Evolutionary conservation across 2,113 vertebrate species (phyloP).

Genomic region (Pelecanus crispus): DNA sequence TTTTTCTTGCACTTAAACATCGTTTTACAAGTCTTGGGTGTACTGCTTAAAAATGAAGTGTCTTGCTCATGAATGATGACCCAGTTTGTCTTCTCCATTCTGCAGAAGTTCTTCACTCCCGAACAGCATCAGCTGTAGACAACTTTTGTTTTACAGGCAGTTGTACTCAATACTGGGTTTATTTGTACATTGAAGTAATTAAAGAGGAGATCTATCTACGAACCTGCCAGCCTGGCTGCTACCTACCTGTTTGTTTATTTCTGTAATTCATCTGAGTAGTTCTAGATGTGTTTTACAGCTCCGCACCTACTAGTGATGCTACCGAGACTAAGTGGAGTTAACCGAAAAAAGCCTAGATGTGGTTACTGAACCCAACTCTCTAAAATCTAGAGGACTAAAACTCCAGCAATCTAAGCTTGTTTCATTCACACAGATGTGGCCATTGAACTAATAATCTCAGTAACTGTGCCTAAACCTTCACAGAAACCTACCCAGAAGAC

Average conservation of each 20-base stretch:
- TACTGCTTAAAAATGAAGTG: neutral
- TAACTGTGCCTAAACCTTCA: neutral
- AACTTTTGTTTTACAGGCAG: neutral
- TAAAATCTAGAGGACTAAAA: neutral
- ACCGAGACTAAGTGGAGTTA: neutral
- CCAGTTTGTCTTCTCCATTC: neutral
- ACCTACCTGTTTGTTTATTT: neutral
- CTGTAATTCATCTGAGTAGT: neutral
- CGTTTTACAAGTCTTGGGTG: neutral
- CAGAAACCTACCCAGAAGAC: constrained; percentile 23
- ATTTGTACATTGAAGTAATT: neutral
- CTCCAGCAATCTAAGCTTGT: neutral
- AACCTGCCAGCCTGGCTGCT: neutral
- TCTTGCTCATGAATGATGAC: neutral
- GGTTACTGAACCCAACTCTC: neutral
- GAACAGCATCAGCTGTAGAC: neutral
- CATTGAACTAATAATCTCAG: neutral
- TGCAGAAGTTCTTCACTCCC: neutral
- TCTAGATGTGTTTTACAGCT: neutral
- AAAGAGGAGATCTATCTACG: neutral
- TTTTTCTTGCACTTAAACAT: neutral
- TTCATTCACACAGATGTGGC: neutral
- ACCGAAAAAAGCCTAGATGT: neutral
- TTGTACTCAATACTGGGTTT: neutral
- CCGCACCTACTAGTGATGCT: neutral